These are phyloP conservation scores for Pharmacophagus antenor DNA, from an alignment of 2,888 invertebrate genomes.

Conservation along the genomic window DNA sequence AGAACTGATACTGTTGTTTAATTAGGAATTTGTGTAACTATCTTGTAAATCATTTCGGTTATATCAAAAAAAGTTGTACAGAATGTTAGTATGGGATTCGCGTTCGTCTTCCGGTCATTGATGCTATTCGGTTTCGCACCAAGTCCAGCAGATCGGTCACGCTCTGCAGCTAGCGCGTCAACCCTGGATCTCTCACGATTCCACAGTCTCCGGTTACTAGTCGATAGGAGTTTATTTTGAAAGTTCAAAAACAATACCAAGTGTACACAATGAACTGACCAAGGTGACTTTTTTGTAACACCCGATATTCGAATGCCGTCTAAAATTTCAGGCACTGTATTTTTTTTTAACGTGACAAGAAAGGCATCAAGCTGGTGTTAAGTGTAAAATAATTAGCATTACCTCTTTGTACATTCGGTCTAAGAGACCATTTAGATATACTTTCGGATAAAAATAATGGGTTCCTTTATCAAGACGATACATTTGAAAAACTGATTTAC, in stretches of 20 bases:
- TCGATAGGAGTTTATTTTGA: slow-evolving; percentile 25
- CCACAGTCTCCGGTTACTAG: slow-evolving; percentile 19
- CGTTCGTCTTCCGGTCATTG: slow-evolving; percentile 19
- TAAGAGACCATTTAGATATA: neutral
- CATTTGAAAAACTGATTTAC: neutral
- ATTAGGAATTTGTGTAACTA: neutral
- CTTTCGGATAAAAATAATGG: slow-evolving; percentile 3
- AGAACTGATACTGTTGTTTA: neutral
- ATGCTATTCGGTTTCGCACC: slow-evolving; percentile 24
- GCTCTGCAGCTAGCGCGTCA: slow-evolving; percentile 29
- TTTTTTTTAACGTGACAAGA: slow-evolving; percentile 1
- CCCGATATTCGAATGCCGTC: slow-evolving; percentile 29
- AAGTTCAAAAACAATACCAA: slow-evolving; percentile 28
- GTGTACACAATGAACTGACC: slow-evolving; percentile 20
- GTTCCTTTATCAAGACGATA: slow-evolving; percentile 1
- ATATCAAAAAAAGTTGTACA: neutral
- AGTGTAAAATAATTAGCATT: neutral
- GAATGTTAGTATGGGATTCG: slow-evolving; percentile 3
- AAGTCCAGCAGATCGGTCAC: slow-evolving; percentile 26
- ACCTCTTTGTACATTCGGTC: too few relatives aligned
- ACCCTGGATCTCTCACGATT: slow-evolving; percentile 34
- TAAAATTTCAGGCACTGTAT: slow-evolving; percentile 22
- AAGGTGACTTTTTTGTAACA: slow-evolving; percentile 29
- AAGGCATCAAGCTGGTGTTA: neutral
- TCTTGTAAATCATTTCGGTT: neutral